phyloP scores from a whole-genome alignment of 1,140 invertebrate species.

The Meloidogyne hapla region DNA sequence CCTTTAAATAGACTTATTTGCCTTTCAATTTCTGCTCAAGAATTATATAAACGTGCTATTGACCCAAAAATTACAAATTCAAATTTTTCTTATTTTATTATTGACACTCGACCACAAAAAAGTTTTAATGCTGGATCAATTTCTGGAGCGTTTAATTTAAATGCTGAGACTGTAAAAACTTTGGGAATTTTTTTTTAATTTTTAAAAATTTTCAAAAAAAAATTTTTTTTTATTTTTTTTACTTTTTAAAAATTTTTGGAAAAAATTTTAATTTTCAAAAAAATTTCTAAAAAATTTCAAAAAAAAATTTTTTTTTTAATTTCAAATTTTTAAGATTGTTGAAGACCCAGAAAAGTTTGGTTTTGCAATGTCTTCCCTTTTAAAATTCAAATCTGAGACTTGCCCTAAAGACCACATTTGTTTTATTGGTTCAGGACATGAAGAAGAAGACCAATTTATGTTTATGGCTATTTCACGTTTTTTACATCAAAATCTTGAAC shows the following conservation, averaged over 20 bases:
- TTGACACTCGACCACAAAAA: constrained; percentile 91
- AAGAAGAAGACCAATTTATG: constrained; percentile 73
- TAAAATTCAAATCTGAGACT: constrained; percentile 66
- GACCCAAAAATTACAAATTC: constrained; percentile 22
- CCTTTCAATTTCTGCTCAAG: constrained; percentile 79
- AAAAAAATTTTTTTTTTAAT: no score
- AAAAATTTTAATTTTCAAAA: no score
- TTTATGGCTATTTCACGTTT: constrained; percentile 98
- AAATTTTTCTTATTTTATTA: constrained; percentile 82
- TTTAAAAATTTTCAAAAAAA: constrained; percentile 43
- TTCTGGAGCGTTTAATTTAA: constrained; percentile 93
- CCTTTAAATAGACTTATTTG: constrained; percentile 81
- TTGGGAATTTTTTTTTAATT: background rate
- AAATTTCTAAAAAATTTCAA: no score
- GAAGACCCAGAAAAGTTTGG: constrained; percentile 89
- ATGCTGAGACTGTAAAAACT: constrained; percentile 79
- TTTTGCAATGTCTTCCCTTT: constrained; percentile 89
- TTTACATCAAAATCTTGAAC: constrained; percentile 85
- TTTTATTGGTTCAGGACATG: constrained; percentile 89
- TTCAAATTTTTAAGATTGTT: constrained; percentile 73
- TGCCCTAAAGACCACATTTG: constrained; percentile 75
- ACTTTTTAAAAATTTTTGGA: no score
- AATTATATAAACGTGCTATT: constrained; percentile 63
- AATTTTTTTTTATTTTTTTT: constrained; percentile 9
- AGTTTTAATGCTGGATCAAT: constrained; percentile 95